phyloP scores from a whole-genome alignment of 2,113 vertebrate genomes.

The Malurus elegans region DNA sequence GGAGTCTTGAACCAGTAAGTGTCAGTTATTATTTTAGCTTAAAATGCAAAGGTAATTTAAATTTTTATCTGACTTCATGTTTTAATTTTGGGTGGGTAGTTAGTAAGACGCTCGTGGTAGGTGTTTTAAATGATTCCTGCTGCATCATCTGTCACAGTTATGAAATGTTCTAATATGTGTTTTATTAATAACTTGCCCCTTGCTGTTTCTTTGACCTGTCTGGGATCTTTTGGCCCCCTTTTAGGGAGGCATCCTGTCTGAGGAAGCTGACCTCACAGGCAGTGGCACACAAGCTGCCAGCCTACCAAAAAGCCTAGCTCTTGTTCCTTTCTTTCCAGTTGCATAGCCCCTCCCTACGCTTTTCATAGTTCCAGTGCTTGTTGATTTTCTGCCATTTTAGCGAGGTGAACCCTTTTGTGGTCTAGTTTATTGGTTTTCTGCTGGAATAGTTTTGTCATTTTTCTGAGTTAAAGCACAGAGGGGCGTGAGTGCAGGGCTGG shows the following conservation, averaged over 20 bases:
- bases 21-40: background rate
- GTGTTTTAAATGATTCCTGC: background rate
- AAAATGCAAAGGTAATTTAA: background rate
- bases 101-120: accelerated
- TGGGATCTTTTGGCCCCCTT: background rate
- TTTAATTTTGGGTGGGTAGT: background rate
- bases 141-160: background rate
- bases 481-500: background rate
- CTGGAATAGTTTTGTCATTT: background rate
- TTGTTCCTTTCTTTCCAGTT: background rate
- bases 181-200: background rate
- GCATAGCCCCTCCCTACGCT: background rate
- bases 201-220: background rate
- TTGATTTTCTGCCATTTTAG: slow-evolving; percentile 28
- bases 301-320: background rate
- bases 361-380: background rate
- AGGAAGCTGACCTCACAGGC: background rate
- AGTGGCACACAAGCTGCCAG: background rate
- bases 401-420: background rate
- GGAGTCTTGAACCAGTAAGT: background rate
- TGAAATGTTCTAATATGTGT: accelerated
- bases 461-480: background rate
- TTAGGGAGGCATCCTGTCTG: background rate
- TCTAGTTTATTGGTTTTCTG: background rate
- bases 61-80: background rate